Base-by-base conservation (phyloP, 2,113 vertebrate genomes). In the Eolophus roseicapilla region DNA sequence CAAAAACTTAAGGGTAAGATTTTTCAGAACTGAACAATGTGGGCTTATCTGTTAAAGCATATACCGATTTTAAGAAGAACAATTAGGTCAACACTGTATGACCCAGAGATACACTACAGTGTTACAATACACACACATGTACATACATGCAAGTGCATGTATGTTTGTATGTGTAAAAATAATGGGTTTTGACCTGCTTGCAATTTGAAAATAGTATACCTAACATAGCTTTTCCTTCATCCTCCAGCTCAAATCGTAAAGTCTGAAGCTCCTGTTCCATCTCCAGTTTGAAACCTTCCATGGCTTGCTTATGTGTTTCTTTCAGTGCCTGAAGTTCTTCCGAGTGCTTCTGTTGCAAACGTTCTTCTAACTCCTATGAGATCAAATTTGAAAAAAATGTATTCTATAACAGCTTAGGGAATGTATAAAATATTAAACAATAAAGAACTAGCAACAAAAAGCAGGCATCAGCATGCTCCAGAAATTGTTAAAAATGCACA, bases 181-280 rank as follows among this genome's bases (percentile, higher is more conserved):
- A 57, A 49, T 13, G 27, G 0, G 3, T 78, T 79, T 44, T 19
- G 78, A 47, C 21, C 15, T 29, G 19, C 53, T 76, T 68, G 57
- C 49, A 92, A 75, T 89, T 50, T 39, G 37, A 74, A 64, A 97
- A 90, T 90, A 41, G 5, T 16, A 43, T 97, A 99, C 99, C 99
- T 96, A 99, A 98, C 99, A 99, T 99, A 90, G 99, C 99, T 97
- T 99, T 99, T 94, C 99, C 99, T 98, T 99, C 99, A 71, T 99
- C 99, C 97, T 99, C 99, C 96, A 99, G 97, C 67, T 99, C 99
- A 86, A 99, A 99, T 92, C 99, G 98, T 21, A 99, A 98, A 1
- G 99, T 99, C 92, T 99, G 99, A 88, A 99, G 98, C 80, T 99
- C 99, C 91, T 99, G 99, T 33, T 99, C 99, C 68, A 99, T 99